phyloP scores from a whole-genome alignment of 2,113 vertebrate genomes.

The Picathartes gymnocephalus region DNA sequence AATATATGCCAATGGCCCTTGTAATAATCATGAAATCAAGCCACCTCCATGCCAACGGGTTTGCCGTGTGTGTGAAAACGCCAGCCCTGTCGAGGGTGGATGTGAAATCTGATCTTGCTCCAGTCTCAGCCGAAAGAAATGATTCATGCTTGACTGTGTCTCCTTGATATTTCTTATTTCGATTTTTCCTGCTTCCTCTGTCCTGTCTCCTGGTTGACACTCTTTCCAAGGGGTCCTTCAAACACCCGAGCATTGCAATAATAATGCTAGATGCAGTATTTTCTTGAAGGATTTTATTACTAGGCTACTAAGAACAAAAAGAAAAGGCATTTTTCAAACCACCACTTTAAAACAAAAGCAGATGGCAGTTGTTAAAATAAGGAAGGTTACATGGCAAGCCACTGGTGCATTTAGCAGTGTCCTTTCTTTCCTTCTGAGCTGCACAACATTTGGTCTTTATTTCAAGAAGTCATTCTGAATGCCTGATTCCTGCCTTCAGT shows the following conservation, averaged over 20 bases:
- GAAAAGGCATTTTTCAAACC: not conserved
- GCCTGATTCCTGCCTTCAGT: not conserved
- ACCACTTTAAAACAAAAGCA: not conserved
- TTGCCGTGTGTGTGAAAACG: not conserved
- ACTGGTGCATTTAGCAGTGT: not conserved
- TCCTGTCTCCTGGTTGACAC: not conserved
- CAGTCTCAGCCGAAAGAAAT: not conserved
- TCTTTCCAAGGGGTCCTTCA: not conserved
- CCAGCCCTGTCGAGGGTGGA: not conserved
- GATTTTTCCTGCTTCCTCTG: constrained; percentile 52
- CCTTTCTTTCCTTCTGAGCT: not conserved
- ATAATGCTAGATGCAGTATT: not conserved
- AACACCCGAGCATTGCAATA: not conserved
- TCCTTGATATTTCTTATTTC: constrained; percentile 16
- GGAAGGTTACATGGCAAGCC: not conserved
- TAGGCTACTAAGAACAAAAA: not conserved
- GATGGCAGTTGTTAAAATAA: not conserved
- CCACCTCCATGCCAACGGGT: not conserved
- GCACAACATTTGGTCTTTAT: not conserved
- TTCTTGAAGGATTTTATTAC: not conserved
- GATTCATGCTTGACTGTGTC: constrained; percentile 43
- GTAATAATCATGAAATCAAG: not conserved
- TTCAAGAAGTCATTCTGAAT: not conserved
- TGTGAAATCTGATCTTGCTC: constrained; percentile 49
- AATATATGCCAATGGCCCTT: not conserved